Base-by-base conservation (phyloP, 2,113 vertebrate species). In the Indicator maculatus region DNA sequence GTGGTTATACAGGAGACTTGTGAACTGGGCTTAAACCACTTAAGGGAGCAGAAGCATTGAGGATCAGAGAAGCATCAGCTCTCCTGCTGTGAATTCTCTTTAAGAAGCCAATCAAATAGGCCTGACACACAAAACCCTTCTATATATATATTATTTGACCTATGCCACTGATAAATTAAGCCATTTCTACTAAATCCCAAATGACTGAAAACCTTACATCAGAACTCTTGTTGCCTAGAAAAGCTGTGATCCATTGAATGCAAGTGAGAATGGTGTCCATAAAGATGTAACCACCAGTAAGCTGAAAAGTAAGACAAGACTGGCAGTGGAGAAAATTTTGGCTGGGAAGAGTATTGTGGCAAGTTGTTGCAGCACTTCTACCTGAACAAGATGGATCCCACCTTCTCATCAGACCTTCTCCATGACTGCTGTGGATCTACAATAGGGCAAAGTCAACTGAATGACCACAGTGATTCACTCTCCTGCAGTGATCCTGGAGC, bases 91-190 rank as follows among this genome's bases (percentile, higher is more conserved):
- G 23, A 76, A 31, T 1, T 61, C 33, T 58, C 21, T 72, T 63
- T 59, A 77, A 70, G 50, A 9, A 87, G 7, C 4, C 3, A 41
- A 24, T 78, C 52, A 83, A 38, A 78, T 16, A 78, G 5, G 12
- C 17, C 1, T 0, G 1, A 26, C 19, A 59, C 8, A 26, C 53
- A 72, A 75, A 82, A 8, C 11, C 13, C 3, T 65, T 66, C 65
- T 19, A 70, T 58, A 38, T 24, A 59, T 5, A 59, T 5, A 9
- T 70, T 52, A 61, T 53, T 44, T 4, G n/a, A 73, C 27, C 82
- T 76, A 44, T 19, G n/a, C 3, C 23, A 41, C 67, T 81, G 38
- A 45, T 30, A 86, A 74, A 59, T 92, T 12, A 70, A 55, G 28
- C 36, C 2, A 69, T 76, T 78, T 36, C 38, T 82, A 47, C 36